Evolutionary conservation across 1,140 invertebrate genomes (phyloP).

Genomic region (Galleria mellonella): DNA sequence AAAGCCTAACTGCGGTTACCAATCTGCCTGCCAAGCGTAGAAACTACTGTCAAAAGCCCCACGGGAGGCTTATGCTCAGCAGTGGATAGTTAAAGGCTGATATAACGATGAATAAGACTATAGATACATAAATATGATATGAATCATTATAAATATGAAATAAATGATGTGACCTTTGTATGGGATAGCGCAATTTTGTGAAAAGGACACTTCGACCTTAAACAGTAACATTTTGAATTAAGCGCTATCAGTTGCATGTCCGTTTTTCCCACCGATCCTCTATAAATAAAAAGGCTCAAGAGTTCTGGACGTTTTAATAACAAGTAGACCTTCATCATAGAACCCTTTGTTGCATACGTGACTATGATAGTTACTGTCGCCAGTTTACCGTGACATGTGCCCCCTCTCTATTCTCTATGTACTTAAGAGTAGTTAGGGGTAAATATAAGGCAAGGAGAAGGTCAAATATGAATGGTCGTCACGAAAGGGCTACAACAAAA

Average conservation of each 20-base stretch:
- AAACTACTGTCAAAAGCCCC: too few relatives aligned
- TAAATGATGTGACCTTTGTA: too few relatives aligned
- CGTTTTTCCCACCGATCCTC: constrained; percentile 17
- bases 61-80: too few relatives aligned
- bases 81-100: too few relatives aligned
- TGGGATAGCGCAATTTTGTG: too few relatives aligned
- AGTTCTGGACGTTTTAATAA: constrained; percentile 42
- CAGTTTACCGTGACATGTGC: constrained; percentile 14
- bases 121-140: too few relatives aligned
- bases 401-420: constrained; percentile 5
- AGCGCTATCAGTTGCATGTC: constrained; percentile 10
- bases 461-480: constrained; percentile 8
- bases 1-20: too few relatives aligned
- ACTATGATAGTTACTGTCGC: constrained; percentile 21
- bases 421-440: not conserved
- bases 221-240: too few relatives aligned
- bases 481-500: constrained; percentile 15
- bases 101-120: too few relatives aligned
- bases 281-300: constrained; percentile 45
- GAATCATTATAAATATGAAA: too few relatives aligned
- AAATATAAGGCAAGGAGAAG: not conserved
- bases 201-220: too few relatives aligned
- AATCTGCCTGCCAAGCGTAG: too few relatives aligned
- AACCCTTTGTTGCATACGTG: constrained; percentile 45
- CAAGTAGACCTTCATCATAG: constrained; percentile 42